Conservation (phyloP, 1,140 invertebrate genomes). For the Zaprionus lachaisei region DNA sequence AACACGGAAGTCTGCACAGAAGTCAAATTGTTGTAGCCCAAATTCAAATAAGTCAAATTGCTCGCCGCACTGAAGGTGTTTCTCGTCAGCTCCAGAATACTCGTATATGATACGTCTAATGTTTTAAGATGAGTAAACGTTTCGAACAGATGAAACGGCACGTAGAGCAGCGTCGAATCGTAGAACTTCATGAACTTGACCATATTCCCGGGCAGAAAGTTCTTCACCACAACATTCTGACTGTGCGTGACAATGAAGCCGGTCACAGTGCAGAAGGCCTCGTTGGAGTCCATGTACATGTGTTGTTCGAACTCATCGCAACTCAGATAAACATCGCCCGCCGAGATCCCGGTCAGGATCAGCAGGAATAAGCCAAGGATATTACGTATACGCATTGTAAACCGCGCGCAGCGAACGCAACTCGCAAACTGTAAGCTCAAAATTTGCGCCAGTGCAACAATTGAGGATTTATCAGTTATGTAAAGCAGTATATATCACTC, state of each 20-base stretch:
- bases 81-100: conserved; percentile 71
- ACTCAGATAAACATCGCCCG: conserved; percentile 63
- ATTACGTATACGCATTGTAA: conserved; percentile 40
- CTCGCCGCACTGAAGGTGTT: conserved; percentile 77
- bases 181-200: conserved; percentile 84
- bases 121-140: conserved; percentile 70
- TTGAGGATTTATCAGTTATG: conserved; percentile 31
- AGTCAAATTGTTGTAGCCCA: conserved; percentile 76
- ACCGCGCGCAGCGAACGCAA: conserved; percentile 37
- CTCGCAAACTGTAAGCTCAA: conserved; percentile 22
- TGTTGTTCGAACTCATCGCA: conserved; percentile 79
- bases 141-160: conserved; percentile 79
- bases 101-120: conserved; percentile 73
- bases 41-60: conserved; percentile 69
- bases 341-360: conserved; percentile 5
- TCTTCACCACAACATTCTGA: conserved; percentile 73
- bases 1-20: conserved; percentile 76
- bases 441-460: background rate
- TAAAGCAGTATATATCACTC: conserved; percentile 8
- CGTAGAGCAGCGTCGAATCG: conserved; percentile 73
- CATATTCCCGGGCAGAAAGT: conserved; percentile 62
- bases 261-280: conserved; percentile 78
- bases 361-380: conserved; percentile 29
- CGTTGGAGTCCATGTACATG: conserved; percentile 58
- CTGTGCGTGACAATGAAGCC: conserved; percentile 76